Percentiles rank a stretch among this genome's conserved stretches.
These are phyloP conservation scores for Strongylocentrotus purpuratus DNA, from an alignment of 35 echinoderm and acorn worm species.

Conservation along the genomic window DNA sequence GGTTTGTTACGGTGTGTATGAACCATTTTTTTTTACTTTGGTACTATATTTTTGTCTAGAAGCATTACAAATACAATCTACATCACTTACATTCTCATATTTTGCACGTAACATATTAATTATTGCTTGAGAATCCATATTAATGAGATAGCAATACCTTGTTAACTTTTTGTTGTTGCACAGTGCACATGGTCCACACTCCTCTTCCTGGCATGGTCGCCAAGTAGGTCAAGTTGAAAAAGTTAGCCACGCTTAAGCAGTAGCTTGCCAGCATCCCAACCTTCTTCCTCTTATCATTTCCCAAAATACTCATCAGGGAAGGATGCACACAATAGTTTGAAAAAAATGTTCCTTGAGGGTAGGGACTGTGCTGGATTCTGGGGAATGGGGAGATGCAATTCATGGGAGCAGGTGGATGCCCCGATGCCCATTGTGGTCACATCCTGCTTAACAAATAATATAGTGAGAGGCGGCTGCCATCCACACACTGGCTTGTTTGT, in stretches of 20 bases:
- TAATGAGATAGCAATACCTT: not conserved
- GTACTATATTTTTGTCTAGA: constrained; percentile 20
- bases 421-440: too few species aligned
- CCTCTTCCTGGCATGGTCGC: not conserved
- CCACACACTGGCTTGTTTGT: too few species aligned
- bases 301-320: too few species aligned
- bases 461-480: too few species aligned
- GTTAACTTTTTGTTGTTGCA: not conserved
- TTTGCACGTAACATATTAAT: not conserved
- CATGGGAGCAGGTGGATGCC: too few species aligned
- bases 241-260: too few species aligned
- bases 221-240: not conserved
- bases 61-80: constrained; percentile 38
- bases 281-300: not conserved
- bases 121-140: not conserved
- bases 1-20: constrained; percentile 14
- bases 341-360: too few species aligned
- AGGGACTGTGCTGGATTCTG: too few species aligned
- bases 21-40: not conserved
- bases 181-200: constrained; percentile 22
- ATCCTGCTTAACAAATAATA: too few species aligned
- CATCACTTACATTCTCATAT: not conserved
- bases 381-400: too few species aligned
- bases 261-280: not conserved
- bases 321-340: not conserved